Percentiles rank a stretch among this genome's conserved stretches.
These are phyloP conservation scores for Gouania willdenowi DNA, from an alignment of 2,797 vertebrate genomes.

Conservation along the genomic window DNA sequence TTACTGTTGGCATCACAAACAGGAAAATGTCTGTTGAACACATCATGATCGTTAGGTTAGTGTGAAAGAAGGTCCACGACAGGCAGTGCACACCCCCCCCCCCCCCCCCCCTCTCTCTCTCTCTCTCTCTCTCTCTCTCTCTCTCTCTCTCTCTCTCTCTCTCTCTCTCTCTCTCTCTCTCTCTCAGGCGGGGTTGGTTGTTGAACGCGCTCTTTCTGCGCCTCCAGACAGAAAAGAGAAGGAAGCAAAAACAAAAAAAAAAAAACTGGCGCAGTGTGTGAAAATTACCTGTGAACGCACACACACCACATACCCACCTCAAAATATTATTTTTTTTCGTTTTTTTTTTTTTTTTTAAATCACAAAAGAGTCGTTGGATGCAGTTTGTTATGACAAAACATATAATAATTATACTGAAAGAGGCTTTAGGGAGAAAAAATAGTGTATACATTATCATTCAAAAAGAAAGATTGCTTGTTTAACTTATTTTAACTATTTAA, in stretches of 20 bases:
- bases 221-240: conserved; percentile 27
- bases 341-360: too few species aligned
- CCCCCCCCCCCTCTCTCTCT: conserved; percentile 11
- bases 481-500: too few species aligned
- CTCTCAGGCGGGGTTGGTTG: conserved; percentile 62
- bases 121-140: conserved; percentile 7
- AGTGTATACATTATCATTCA: too few species aligned
- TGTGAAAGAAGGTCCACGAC: conserved; percentile 54
- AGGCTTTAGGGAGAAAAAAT: too few species aligned
- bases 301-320: conserved; percentile 18
- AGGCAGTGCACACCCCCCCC: conserved; percentile 6
- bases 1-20: conserved; percentile 27
- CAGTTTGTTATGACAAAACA: too few species aligned
- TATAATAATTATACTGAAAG: too few species aligned
- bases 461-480: too few species aligned
- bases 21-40: conserved; percentile 41
- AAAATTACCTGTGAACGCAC: conserved; percentile 10
- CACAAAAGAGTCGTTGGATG: too few species aligned
- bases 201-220: conserved; percentile 64
- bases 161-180: conserved; percentile 17
- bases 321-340: too few species aligned
- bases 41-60: conserved; percentile 47
- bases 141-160: neutral
- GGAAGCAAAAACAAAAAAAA: neutral
- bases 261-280: conserved; percentile 19